A percentile compares a stretch with the other conserved stretches of the same genome.
Conservation (phyloP, 2,888 invertebrate species). For the Fragum sueziense region DNA sequence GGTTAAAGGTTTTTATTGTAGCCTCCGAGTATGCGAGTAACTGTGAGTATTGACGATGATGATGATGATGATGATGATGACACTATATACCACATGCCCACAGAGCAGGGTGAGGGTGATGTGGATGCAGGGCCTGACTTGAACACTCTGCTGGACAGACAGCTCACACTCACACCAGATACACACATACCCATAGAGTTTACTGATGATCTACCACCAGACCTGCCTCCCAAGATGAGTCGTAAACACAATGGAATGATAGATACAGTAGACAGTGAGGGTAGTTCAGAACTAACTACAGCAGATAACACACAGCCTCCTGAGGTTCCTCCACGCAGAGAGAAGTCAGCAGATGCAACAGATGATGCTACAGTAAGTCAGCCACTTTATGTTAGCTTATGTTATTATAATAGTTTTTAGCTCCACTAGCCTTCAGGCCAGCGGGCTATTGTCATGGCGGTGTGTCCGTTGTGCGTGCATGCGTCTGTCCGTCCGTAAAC, state of each 20-base stretch:
- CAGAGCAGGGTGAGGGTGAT: conserved; percentile 46
- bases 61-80: conserved; percentile 23
- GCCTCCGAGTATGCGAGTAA: background rate
- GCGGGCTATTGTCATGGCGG: too few species aligned
- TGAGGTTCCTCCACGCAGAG: conserved; percentile 69
- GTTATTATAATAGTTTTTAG: too few species aligned
- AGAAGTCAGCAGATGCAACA: conserved; percentile 62
- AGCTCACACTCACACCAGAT: conserved; percentile 75
- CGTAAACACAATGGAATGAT: conserved; percentile 70
- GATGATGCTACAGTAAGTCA: conserved; percentile 48
- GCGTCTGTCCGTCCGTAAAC: too few species aligned
- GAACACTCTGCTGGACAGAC: conserved; percentile 73
- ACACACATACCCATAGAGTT: conserved; percentile 62
- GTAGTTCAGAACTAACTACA: conserved; percentile 12
- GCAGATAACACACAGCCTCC: conserved; percentile 65
- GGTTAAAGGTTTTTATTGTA: background rate
- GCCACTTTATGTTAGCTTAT: too few species aligned
- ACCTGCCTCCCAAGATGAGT: conserved; percentile 73
- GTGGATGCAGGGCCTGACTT: conserved; percentile 72
- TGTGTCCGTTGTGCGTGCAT: too few species aligned
- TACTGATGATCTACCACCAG: conserved; percentile 81
- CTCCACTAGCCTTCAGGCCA: too few species aligned
- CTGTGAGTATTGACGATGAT: background rate
- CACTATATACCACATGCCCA: conserved; percentile 35
- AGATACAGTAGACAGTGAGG: background rate